These are phyloP conservation scores for Morelia viridis DNA, from an alignment of 2,797 vertebrate genomes.

Conservation along the genomic window DNA sequence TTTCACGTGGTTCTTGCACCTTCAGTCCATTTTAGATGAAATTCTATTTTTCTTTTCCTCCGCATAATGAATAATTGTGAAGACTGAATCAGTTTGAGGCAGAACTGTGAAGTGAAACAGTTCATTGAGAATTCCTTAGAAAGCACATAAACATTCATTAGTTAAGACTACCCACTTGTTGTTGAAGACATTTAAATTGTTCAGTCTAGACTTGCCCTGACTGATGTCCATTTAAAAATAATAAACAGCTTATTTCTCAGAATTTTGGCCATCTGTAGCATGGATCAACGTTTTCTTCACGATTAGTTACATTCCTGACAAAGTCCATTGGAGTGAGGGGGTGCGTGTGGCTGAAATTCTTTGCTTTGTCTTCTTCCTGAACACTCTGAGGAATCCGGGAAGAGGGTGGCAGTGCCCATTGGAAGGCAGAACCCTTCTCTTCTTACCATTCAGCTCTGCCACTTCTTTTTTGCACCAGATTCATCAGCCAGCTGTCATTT, in stretches of 20 bases:
- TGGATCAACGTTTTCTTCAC: background rate
- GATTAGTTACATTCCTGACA: background rate
- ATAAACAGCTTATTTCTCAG: background rate
- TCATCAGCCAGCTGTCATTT: constrained; percentile 66
- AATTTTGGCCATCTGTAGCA: background rate
- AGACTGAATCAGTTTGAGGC: background rate
- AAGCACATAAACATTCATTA: background rate
- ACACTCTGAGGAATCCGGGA: constrained; percentile 56
- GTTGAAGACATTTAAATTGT: background rate
- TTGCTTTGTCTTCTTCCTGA: background rate
- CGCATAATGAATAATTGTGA: background rate
- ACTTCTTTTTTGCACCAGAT: constrained; percentile 44
- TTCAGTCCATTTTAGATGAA: background rate
- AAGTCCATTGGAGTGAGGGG: background rate
- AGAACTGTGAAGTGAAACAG: background rate
- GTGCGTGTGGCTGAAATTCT: background rate
- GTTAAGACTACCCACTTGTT: background rate
- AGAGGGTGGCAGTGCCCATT: constrained; percentile 41
- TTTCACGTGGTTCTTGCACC: background rate
- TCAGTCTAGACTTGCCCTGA: background rate
- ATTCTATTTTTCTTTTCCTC: background rate
- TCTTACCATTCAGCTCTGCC: constrained; percentile 64
- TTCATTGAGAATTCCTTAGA: background rate
- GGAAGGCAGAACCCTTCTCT: constrained; percentile 55
- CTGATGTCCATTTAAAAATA: background rate